These are phyloP conservation scores for Philotrypesis tridentata DNA, from an alignment of 1,140 invertebrate species.

Conservation along the genomic window DNA sequence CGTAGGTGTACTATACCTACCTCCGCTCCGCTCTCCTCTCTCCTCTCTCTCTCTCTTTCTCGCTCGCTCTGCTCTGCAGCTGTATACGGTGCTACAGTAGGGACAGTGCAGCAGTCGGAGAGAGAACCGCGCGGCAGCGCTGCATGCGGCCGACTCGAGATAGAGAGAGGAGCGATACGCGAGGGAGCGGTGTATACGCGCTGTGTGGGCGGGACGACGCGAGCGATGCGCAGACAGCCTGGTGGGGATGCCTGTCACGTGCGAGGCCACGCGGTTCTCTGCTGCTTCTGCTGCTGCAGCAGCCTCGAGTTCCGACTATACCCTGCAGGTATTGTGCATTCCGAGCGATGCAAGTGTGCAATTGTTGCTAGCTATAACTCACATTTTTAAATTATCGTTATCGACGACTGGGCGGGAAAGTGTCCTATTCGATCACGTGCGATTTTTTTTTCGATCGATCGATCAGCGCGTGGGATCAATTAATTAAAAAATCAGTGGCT, in stretches of 20 bases:
- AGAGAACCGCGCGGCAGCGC: slow-evolving; percentile 18
- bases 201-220: slow-evolving; percentile 61
- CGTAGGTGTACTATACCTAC: not conserved
- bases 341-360: not conserved
- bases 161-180: not conserved
- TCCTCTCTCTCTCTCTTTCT: not conserved
- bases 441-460: no score
- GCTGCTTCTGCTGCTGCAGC: not conserved
- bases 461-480: no score
- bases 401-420: no score
- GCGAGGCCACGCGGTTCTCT: slow-evolving; percentile 66
- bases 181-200: not conserved
- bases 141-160: slow-evolving; percentile 33
- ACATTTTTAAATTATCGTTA: no score
- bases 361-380: no score
- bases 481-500: no score
- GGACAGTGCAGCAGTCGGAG: not conserved
- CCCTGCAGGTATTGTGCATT: not conserved
- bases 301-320: not conserved
- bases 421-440: no score
- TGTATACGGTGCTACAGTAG: not conserved
- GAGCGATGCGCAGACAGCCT: slow-evolving; percentile 13
- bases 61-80: no score
- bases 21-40: not conserved
- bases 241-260: slow-evolving; percentile 65